These are phyloP conservation scores for Aphaenogaster rudis DNA, from an alignment of 1,140 invertebrate species.

Conservation along the genomic window DNA sequence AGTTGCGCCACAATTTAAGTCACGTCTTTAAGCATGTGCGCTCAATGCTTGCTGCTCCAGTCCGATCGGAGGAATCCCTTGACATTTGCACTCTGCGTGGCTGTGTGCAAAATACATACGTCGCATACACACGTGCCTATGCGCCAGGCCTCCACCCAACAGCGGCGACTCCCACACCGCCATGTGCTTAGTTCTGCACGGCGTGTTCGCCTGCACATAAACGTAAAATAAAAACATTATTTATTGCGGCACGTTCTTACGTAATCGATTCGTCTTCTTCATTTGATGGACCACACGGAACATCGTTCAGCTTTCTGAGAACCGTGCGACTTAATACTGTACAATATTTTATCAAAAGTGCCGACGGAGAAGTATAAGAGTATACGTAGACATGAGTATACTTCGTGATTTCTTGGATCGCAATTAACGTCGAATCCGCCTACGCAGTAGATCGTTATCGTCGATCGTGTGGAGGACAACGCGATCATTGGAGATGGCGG, in stretches of 20 bases:
- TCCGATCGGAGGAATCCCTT: conserved; percentile 56
- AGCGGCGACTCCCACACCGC: conserved; percentile 36
- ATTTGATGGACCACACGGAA: background rate
- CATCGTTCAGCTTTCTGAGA: background rate
- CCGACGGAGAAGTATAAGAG: background rate
- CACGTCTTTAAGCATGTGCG: conserved; percentile 3
- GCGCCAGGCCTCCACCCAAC: conserved; percentile 29
- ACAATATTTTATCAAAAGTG: background rate
- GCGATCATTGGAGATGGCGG: conserved; percentile 50
- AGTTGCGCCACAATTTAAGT: conserved; percentile 25
- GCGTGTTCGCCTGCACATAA: background rate
- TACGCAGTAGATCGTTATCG: conserved; percentile 59
- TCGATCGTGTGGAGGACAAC: conserved; percentile 47
- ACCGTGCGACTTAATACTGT: background rate
- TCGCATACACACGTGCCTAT: conserved; percentile 14
- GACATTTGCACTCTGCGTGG: conserved; percentile 47
- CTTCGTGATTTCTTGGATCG: conserved; percentile 11
- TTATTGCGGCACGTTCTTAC: conserved; percentile 37
- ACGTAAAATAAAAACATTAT: conserved; percentile 17
- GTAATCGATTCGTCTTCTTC: background rate
- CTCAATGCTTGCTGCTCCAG: conserved; percentile 38
- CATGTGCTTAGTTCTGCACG: background rate
- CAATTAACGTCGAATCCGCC: conserved; percentile 41
- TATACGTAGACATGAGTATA: too few relatives aligned
- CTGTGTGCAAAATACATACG: conserved; percentile 14